Evolutionary conservation across 2,888 invertebrate species (phyloP).

Genomic region (Andricus curvator): DNA sequence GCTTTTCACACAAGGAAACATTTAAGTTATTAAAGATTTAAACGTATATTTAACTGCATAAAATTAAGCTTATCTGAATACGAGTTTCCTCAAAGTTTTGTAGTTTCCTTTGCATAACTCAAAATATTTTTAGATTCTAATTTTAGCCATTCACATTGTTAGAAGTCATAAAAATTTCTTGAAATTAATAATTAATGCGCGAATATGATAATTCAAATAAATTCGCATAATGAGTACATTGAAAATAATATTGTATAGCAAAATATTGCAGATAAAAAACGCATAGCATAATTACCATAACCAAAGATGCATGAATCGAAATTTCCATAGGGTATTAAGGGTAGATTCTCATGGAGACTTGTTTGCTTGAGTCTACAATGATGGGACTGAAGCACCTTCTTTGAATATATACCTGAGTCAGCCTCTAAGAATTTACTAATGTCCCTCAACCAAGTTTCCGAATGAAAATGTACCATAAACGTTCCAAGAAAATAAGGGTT

Average conservation of each 20-base stretch:
- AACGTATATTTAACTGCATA: not conserved
- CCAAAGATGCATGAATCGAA: not conserved
- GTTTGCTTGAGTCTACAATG: not conserved
- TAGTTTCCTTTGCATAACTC: not conserved
- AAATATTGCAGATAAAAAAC: not conserved
- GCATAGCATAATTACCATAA: not conserved
- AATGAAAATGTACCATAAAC: conserved; percentile 3
- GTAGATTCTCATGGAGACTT: not conserved
- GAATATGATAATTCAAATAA: not conserved
- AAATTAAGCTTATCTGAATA: not conserved
- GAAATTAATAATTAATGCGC: not conserved
- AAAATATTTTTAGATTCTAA: not conserved
- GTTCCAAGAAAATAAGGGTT: not conserved
- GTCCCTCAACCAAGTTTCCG: not conserved
- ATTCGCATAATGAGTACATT: not conserved
- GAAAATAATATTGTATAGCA: not conserved
- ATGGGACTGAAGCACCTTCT: not conserved
- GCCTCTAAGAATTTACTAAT: conserved; percentile 6
- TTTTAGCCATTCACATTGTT: too few relatives aligned
- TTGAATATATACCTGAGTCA: conserved; percentile 1
- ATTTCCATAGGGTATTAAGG: not conserved
- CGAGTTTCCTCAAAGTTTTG: not conserved
- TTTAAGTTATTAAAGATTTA: conserved; percentile 10
- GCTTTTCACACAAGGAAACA: conserved; percentile 9
- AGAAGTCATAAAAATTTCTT: too few relatives aligned